Evolutionary conservation across 1,140 invertebrate species (phyloP).

Genomic region (Phymorhynchus buccinoides): DNA sequence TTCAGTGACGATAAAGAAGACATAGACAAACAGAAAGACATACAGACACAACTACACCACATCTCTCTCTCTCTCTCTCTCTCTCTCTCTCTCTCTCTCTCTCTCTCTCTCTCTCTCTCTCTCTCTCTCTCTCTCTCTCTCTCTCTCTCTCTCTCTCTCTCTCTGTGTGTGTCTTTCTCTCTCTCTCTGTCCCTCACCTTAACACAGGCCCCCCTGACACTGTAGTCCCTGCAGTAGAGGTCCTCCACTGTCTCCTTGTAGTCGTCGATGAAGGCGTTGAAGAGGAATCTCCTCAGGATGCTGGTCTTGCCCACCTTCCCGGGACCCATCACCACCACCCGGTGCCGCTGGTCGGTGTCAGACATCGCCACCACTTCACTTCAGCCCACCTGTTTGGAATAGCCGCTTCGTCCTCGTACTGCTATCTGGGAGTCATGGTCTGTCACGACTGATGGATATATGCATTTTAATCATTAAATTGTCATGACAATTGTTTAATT

Average conservation of each 20-base stretch:
- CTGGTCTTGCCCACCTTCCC: slow-evolving; percentile 89
- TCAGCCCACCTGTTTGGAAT: no score
- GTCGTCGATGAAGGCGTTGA: slow-evolving; percentile 86
- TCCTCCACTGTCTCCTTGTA: slow-evolving; percentile 93
- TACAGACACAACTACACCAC: no score
- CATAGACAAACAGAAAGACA: background rate
- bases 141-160: no score
- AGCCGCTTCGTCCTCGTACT: no score
- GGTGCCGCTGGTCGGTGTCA: slow-evolving; percentile 80
- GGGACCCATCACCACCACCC: slow-evolving; percentile 88
- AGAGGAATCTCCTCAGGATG: slow-evolving; percentile 89
- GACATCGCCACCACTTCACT: no score
- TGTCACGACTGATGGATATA: no score
- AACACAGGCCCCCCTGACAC: slow-evolving; percentile 75
- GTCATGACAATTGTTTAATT: no score
- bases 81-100: background rate
- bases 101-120: background rate
- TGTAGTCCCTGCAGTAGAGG: slow-evolving; percentile 88
- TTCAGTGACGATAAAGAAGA: background rate
- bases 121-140: background rate
- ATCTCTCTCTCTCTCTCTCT: no score
- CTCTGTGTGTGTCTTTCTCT: no score
- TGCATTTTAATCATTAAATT: no score
- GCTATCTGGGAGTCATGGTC: no score
- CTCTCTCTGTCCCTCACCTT: slow-evolving; percentile 48